Conservation (phyloP, 2,888 invertebrate genomes). For the Dicycla oo region DNA sequence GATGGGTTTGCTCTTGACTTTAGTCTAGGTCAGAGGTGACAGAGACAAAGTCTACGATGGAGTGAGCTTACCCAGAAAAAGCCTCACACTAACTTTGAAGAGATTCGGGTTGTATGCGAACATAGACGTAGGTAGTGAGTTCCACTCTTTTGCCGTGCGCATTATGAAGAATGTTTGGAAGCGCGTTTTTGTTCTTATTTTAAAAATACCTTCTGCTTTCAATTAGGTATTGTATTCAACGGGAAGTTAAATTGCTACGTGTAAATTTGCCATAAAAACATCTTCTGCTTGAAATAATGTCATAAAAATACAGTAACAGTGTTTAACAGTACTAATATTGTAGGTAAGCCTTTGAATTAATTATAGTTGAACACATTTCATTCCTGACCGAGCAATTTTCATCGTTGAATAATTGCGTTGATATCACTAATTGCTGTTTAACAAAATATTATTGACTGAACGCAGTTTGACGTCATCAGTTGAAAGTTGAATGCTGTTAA, state of each 20-base stretch:
- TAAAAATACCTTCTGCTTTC: background rate
- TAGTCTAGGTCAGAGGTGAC: no score
- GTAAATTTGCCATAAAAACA: background rate
- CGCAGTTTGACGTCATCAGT: constrained; percentile 3
- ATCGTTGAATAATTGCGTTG: constrained; percentile 17
- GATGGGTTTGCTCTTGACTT: no score
- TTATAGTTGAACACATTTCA: constrained; percentile 19
- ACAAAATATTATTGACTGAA: constrained; percentile 4
- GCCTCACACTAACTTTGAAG: no score
- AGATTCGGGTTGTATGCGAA: no score
- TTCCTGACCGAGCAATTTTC: constrained; percentile 21
- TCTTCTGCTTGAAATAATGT: background rate
- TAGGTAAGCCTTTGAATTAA: constrained; percentile 1
- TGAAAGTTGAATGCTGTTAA: background rate
- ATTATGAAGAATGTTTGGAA: no score
- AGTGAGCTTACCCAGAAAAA: no score
- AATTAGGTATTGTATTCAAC: background rate
- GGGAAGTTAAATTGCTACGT: background rate
- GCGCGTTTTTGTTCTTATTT: no score
- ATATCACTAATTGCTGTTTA: constrained; percentile 30
- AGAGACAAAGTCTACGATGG: no score
- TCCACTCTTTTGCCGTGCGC: no score
- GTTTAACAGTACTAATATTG: background rate
- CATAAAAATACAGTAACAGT: background rate
- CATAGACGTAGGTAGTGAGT: no score